Evolutionary conservation across 1,140 invertebrate species (phyloP).

Genomic region (Lepidurus packardi): DNA sequence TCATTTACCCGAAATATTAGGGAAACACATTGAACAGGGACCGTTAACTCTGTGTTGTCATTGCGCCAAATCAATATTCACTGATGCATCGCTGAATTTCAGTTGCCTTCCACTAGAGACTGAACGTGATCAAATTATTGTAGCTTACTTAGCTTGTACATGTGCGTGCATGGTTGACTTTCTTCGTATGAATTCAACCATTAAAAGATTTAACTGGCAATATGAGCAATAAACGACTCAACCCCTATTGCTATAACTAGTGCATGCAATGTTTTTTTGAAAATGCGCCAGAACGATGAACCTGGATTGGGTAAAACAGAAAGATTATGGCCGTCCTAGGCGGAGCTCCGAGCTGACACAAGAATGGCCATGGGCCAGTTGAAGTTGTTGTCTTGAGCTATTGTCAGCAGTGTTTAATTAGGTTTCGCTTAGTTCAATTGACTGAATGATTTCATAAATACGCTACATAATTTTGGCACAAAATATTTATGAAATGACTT

Average conservation of each 20-base stretch:
- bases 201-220: background rate
- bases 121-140: conserved; percentile 19
- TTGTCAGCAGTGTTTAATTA: no score
- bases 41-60: conserved; percentile 8
- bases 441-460: no score
- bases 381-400: background rate
- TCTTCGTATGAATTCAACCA: background rate
- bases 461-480: no score
- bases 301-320: no score
- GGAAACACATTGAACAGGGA: conserved; percentile 10
- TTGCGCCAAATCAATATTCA: conserved; percentile 14
- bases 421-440: no score
- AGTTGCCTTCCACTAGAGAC: background rate
- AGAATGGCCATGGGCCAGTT: background rate
- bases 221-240: background rate
- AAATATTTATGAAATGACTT: no score
- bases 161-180: background rate
- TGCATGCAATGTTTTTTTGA: no score
- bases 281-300: no score
- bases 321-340: background rate
- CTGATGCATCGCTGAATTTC: background rate
- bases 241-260: background rate
- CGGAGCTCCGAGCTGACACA: background rate
- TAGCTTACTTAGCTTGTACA: background rate
- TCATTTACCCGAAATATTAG: background rate